Evolutionary conservation across 2,797 vertebrate genomes (phyloP).

Genomic region (Anguilla megastoma): DNA sequence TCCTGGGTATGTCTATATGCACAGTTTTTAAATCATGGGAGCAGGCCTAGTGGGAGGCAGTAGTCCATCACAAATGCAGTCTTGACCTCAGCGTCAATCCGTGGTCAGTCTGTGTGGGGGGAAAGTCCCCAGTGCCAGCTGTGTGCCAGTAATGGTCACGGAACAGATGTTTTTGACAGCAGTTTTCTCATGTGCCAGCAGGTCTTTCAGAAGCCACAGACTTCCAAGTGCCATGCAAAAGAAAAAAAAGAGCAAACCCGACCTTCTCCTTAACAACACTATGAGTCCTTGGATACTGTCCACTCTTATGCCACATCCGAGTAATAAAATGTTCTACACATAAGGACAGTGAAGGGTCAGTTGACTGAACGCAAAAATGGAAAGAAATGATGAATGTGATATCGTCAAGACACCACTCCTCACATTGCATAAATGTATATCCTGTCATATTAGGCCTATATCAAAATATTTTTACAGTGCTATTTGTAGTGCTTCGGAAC

Average conservation of each 20-base stretch:
- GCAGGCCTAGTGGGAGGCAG: neutral
- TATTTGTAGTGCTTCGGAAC: neutral
- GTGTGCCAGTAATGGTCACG: constrained; percentile 32
- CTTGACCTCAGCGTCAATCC: constrained; percentile 29
- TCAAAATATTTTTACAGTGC: neutral
- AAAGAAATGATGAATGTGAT: neutral
- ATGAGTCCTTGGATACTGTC: constrained; percentile 10
- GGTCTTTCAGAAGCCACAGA: neutral
- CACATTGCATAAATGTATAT: neutral
- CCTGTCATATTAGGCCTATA: neutral
- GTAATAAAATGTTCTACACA: constrained; percentile 38
- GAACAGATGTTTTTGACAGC: constrained; percentile 39
- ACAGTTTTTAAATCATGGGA: constrained; percentile 29
- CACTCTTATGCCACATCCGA: neutral
- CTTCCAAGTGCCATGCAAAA: neutral
- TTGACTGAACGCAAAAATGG: neutral
- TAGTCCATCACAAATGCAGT: neutral
- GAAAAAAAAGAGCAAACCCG: constrained; percentile 11
- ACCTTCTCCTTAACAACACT: constrained; percentile 3
- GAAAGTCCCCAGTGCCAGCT: constrained; percentile 35
- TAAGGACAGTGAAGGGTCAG: constrained; percentile 32
- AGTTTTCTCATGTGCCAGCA: constrained; percentile 32
- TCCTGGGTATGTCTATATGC: neutral
- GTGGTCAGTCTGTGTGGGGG: neutral
- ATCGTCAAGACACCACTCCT: neutral